A percentile compares a stretch with the other conserved stretches of the same genome.
Evolutionary conservation across 2,797 vertebrate species (phyloP).

Genomic region (Podarcis lilfordi): DNA sequence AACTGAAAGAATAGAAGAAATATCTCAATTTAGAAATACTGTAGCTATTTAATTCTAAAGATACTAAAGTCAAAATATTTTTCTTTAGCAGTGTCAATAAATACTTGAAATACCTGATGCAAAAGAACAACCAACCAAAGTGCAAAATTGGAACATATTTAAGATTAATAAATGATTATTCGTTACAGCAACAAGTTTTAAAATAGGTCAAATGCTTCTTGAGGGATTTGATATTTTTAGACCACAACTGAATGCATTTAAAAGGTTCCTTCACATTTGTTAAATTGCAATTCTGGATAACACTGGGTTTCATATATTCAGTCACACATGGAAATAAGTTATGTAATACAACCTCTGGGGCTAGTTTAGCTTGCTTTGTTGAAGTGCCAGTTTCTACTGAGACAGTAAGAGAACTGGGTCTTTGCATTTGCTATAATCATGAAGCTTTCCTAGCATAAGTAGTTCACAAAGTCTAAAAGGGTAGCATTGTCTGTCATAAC

Average conservation of each 20-base stretch:
- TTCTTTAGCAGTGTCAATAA: constrained; percentile 11
- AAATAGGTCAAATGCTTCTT: not conserved
- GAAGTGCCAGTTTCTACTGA: not conserved
- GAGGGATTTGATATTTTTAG: not conserved
- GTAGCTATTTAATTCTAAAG: not conserved
- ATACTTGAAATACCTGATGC: not conserved
- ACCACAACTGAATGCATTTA: not conserved
- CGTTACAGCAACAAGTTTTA: no score
- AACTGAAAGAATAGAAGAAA: constrained; percentile 78
- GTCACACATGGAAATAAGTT: not conserved
- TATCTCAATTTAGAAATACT: constrained; percentile 35
- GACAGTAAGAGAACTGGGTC: not conserved
- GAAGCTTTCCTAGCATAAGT: not conserved
- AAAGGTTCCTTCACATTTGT: not conserved
- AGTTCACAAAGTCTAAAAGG: not conserved
- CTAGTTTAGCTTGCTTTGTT: not conserved
- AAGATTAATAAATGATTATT: no score
- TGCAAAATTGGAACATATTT: not conserved
- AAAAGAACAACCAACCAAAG: constrained; percentile 26
- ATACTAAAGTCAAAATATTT: not conserved
- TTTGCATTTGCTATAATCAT: not conserved
- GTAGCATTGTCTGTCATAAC: not conserved
- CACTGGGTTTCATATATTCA: not conserved
- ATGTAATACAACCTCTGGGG: not conserved
- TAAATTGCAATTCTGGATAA: not conserved